Conservation (phyloP, 2,797 vertebrate genomes). For the Balearica regulorum region DNA sequence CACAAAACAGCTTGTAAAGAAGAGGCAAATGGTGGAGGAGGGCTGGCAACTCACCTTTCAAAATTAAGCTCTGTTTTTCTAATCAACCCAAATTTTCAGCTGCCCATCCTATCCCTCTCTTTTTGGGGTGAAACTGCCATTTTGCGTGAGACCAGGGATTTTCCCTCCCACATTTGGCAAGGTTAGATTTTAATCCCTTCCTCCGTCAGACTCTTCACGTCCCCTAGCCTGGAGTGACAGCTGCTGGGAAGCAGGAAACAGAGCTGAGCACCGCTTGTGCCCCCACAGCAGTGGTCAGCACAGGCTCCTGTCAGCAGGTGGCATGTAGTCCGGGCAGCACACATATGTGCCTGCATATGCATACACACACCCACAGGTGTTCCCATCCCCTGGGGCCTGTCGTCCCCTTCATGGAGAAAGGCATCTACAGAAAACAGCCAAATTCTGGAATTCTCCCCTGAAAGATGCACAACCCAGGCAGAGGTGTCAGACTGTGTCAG, state of each 20-base stretch:
- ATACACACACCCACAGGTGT: neutral
- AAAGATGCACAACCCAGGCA: neutral
- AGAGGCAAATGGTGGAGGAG: neutral
- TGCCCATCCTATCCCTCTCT: neutral
- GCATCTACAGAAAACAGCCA: neutral
- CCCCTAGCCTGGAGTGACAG: neutral
- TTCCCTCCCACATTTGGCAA: neutral
- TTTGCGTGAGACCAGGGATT: neutral
- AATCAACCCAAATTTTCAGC: neutral
- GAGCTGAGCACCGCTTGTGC: neutral
- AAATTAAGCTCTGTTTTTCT: neutral
- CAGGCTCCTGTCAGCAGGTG: neutral
- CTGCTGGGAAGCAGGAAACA: neutral
- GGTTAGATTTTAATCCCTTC: neutral
- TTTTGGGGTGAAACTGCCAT: neutral
- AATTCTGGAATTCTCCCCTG: neutral
- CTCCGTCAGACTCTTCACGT: neutral
- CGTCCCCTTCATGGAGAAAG: neutral
- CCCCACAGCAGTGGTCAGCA: neutral
- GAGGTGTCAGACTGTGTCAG: neutral
- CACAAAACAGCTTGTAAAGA: neutral
- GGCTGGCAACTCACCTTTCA: neutral
- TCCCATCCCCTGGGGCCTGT: neutral
- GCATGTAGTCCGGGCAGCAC: neutral
- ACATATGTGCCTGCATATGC: rapidly evolving